Conservation (phyloP, 2,797 vertebrate genomes). For the Oreonectes daqikongensis region DNA sequence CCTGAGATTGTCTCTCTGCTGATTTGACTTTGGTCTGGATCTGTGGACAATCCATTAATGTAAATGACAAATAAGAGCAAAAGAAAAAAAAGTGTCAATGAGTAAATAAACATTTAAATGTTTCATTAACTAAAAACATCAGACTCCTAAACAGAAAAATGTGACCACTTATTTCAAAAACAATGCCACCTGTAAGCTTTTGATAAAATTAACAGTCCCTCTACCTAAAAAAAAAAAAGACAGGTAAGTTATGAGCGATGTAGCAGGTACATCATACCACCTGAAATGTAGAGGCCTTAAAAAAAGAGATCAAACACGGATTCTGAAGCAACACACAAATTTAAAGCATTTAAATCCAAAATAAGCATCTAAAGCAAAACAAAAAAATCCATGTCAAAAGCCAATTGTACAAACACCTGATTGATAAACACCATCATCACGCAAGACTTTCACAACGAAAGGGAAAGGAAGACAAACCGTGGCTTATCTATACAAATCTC, state of each 20-base stretch:
- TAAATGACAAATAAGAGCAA: background rate
- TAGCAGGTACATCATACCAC: conserved; percentile 23
- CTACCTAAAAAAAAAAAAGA: conserved; percentile 22
- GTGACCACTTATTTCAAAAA: conserved; percentile 8
- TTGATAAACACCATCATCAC: background rate
- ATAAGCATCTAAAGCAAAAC: conserved; percentile 44
- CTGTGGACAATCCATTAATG: conserved; percentile 34
- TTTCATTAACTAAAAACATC: conserved; percentile 29
- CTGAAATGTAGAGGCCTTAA: conserved; percentile 38
- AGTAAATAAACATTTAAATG: conserved; percentile 38
- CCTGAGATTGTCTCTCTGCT: conserved; percentile 60
- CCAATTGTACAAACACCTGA: conserved; percentile 1
- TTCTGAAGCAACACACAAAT: background rate
- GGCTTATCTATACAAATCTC: background rate
- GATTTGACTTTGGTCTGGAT: conserved; percentile 59
- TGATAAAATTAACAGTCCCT: conserved; percentile 26
- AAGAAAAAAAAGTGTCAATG: conserved; percentile 7
- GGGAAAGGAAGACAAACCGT: conserved; percentile 15
- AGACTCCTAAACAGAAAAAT: conserved; percentile 5
- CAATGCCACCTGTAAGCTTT: background rate
- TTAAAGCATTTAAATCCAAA: too few species aligned
- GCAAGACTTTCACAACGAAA: conserved; percentile 19
- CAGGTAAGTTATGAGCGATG: background rate
- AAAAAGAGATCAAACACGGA: conserved; percentile 3
- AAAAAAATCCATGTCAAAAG: conserved; percentile 3